Base-by-base conservation (phyloP, 1,140 invertebrate species). In the Papilio glaucus region DNA sequence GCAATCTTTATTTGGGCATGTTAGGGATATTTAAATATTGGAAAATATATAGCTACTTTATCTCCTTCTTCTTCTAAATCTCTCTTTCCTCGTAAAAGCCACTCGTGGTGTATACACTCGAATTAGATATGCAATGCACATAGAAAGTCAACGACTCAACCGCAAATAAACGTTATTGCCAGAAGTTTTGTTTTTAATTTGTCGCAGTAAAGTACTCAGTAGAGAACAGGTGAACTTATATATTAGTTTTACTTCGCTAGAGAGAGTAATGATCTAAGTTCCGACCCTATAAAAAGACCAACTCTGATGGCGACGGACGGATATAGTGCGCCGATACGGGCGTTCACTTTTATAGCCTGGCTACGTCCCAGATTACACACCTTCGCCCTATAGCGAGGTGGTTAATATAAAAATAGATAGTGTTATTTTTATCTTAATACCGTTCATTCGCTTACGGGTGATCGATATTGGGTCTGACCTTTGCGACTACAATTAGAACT, bases 191-290 rank as follows among this genome's bases (percentile, higher is more conserved):
- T 57, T 57, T 57, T 57, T 21, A 57, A 57, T 57, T 57, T 57
- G 49, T 57, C 49, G 49, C 49, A 10, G 12, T 57, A 57, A 57
- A 57, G 21, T 57, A 57, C 49, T 57, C 21, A 12, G 49, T 37
- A 18, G 29, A 39, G 15, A 65, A 65, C 33, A 65, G 33, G 62
- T 37, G 33, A 39, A 65, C 62, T 65, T 39, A 12, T 65, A 38
- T 38, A 38, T 65, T 38, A 39, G 33, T 39, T 65, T 38, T 37
- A 21, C 33, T 65, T 65, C 15, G 15, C 18, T n/a, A 41, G 33
- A 65, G 61, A 38, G 62, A 38, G 62, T 65, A 38, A 65, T 37
- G 62, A 39, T 65, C 62, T 18, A 65, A 65, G 62, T 65, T 65
- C 62, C 37, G 37, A 24, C 29, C 4, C 37, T 65, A 39, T 65